A percentile compares a stretch with the other conserved stretches of the same genome.
Evolutionary conservation across 1,140 invertebrate genomes (phyloP).

Genomic region (Metopolophium dirhodum): DNA sequence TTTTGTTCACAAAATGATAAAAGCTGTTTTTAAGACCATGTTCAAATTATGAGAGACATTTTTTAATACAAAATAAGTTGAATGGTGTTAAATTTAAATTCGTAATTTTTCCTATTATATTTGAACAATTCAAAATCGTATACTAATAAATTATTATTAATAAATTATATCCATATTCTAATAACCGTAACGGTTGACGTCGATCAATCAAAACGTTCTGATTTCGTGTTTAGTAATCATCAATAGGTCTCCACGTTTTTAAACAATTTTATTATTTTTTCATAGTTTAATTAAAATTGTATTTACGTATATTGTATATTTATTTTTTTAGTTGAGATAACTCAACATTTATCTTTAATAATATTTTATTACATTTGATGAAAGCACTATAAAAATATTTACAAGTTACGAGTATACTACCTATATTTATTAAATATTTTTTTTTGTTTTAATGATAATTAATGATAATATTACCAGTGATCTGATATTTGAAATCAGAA

Average conservation of each 20-base stretch:
- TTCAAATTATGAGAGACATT: not conserved
- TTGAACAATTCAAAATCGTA: not conserved
- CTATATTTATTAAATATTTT: no score
- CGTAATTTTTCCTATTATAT: not conserved
- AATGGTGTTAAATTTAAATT: not conserved
- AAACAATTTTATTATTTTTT: not conserved
- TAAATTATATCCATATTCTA: not conserved
- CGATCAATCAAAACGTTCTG: not conserved
- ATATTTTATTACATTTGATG: no score
- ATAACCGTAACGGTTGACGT: not conserved
- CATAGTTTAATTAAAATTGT: not conserved
- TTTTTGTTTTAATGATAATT: no score
- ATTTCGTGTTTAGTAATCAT: no score
- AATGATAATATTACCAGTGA: no score
- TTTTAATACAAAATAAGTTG: not conserved
- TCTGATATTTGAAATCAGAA: no score
- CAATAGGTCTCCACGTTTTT: not conserved
- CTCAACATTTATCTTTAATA: no score
- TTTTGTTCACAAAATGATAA: not conserved
- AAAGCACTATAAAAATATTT: no score
- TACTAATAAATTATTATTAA: no score
- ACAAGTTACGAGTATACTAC: no score
- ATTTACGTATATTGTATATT: not conserved
- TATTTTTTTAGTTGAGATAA: not conserved
- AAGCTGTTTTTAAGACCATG: no score